Evolutionary conservation across 2,797 vertebrate genomes (phyloP), one percentile per base, ranked within the genome.

Genomic region (Acrocephalus scirpaceus): DNA sequence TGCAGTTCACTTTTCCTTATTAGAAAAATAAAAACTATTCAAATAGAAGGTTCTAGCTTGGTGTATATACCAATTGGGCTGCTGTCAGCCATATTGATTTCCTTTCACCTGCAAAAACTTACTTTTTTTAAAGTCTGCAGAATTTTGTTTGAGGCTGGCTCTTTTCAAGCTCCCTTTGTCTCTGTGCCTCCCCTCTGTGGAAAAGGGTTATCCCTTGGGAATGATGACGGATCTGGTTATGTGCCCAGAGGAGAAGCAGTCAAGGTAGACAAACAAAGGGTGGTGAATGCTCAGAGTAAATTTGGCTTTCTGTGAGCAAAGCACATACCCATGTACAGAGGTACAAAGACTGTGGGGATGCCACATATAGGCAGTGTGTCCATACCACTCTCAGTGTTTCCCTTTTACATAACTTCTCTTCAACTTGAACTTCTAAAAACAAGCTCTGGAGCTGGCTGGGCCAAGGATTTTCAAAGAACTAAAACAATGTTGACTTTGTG

Each of bases 21-120:
- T 87, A 85, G 77, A 90, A 79, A 88, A 95, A 96, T 42, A 84
- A 92, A 76, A 88, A 45, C 22, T 53, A 64, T 82, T 95, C 38
- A 62, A 88, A 76, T 27, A 93, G 19, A 62, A 93, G 70, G 36
- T 88, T 72, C 50, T 34, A 79, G 12, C 58, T 90, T 10, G 6
- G 23, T 36, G 8, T 76, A 40, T n/a, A 42, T 42, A 58, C 32
- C 36, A 25, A 8, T 66, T 72, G 60, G 16, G 15, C 65, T 87
- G 56, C 27, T 81, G 78, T 87, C 88, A 91, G 56, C 10, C 18
- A 30, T 25, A 57, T 5, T 84, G 30, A 67, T 79, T 82, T 91
- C 25, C 34, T 64, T 87, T 77, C 42, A 74, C 25, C 51, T 80
- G 57, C 18, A 85, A 87, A 94, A 89, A 7, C 11, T 38, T 67